These are phyloP conservation scores for Lithophane semibrunnea DNA, from an alignment of 2,888 invertebrate genomes.

Conservation along the genomic window DNA sequence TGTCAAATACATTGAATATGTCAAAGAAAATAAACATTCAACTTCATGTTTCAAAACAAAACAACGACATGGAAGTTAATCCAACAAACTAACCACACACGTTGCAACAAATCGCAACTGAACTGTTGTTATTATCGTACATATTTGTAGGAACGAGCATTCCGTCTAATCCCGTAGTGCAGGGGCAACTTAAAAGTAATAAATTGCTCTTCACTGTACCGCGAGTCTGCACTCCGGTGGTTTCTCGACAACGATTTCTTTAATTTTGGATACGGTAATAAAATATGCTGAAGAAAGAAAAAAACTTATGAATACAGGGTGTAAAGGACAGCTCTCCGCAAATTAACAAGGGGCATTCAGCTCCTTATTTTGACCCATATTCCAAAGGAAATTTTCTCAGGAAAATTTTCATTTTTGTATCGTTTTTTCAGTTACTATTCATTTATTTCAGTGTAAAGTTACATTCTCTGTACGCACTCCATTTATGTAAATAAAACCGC, in stretches of 20 bases:
- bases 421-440: too few relatives aligned
- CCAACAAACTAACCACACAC: slow-evolving; percentile 37
- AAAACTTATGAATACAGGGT: too few relatives aligned
- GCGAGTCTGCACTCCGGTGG: slow-evolving; percentile 73
- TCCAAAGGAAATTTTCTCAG: too few relatives aligned
- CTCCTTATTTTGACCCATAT: too few relatives aligned
- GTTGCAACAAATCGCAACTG: slow-evolving; percentile 40
- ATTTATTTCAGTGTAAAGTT: too few relatives aligned
- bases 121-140: slow-evolving; percentile 51
- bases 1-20: too few relatives aligned
- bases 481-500: too few relatives aligned
- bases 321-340: too few relatives aligned
- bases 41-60: not conserved
- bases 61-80: slow-evolving; percentile 29
- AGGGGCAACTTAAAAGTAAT: slow-evolving; percentile 77
- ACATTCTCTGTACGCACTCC: too few relatives aligned
- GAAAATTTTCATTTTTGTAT: too few relatives aligned
- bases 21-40: not conserved
- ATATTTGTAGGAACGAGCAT: slow-evolving; percentile 62
- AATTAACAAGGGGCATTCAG: too few relatives aligned
- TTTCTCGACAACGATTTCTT: slow-evolving; percentile 53
- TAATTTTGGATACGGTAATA: slow-evolving; percentile 46
- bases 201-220: slow-evolving; percentile 79
- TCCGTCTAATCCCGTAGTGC: slow-evolving; percentile 69
- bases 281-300: not conserved